Evolutionary conservation across 2,797 vertebrate species (phyloP), one percentile per base, ranked within the genome.

Genomic region (Enteromius treurensis): DNA sequence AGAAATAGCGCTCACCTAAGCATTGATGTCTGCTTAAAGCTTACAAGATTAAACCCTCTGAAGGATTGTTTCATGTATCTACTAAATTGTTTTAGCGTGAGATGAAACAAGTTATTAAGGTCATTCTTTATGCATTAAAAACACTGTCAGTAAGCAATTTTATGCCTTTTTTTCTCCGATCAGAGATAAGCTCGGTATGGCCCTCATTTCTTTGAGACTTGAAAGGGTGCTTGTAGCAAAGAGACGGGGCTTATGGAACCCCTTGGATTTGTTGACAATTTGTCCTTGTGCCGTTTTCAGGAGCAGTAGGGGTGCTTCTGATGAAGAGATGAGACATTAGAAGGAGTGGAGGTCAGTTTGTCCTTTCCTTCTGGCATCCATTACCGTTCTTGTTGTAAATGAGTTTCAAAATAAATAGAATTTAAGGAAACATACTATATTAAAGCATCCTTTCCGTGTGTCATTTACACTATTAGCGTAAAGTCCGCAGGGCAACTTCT

Each of bases 1-100:
- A 32, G 68, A 86, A 88, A 85, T 82, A 90, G 90, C 79, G 80
- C 42, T 89, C 86, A 89, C 69, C 68, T 75, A 23, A 55, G 77
- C 89, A 78, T 80, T 60, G 75, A 80, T 85, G 55, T 84, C 86
- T 82, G n/a, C 45, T 62, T 76, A 67, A 83, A 79, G 83, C 81
- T 71, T 60, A n/a, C 29, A 0, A 17, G 86, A 82, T 82, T 84
- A 84, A 84, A 80, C 84, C 85, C 87, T 88, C 82, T 0, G 5
- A 82, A 84, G 88, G 65, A 23, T 75, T 13, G 21, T 85, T 84
- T 86, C 70, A 79, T 83, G 79, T 51, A 37, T 34, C 55, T 75
- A 69, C 26, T 86, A 10, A 53, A 37, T 53, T 68, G 78, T 65
- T 86, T 87, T 82, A 23, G 32, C 85, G 77, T 62, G 76, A 88